phyloP scores from a whole-genome alignment of 2,888 invertebrate genomes.

The Lasioglossum calceatum region DNA sequence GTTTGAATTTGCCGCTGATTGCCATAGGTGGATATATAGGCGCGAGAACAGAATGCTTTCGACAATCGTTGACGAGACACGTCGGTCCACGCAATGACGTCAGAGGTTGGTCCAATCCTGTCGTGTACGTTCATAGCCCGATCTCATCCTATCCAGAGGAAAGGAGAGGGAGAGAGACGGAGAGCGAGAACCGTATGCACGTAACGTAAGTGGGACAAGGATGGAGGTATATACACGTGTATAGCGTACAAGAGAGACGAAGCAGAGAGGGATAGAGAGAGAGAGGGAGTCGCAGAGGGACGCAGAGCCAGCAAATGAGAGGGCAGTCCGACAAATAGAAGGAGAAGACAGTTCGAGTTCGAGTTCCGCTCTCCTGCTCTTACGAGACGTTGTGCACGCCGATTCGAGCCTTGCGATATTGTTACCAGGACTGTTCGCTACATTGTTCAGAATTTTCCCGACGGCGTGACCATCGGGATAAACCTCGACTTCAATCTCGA shows the following conservation, averaged over 20 bases:
- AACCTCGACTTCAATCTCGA: conserved; percentile 34
- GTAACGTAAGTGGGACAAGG: conserved; percentile 9
- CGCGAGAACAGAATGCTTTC: conserved; percentile 72
- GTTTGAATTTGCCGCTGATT: conserved; percentile 81
- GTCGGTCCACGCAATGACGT: conserved; percentile 75
- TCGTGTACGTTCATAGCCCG: conserved; percentile 62
- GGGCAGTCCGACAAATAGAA: conserved; percentile 68
- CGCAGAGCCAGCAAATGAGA: conserved; percentile 69
- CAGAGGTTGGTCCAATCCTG: conserved; percentile 72
- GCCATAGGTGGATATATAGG: conserved; percentile 69
- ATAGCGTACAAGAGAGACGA: conserved; percentile 30
- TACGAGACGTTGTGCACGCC: conserved; percentile 59
- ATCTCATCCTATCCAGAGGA: conserved; percentile 52
- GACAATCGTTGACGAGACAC: conserved; percentile 73
- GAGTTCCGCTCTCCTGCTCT: conserved; percentile 65
- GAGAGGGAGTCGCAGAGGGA: conserved; percentile 55
- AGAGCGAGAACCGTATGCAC: conserved; percentile 16
- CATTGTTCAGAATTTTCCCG: conserved; percentile 61
- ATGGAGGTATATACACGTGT: conserved; percentile 5
- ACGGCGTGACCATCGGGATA: conserved; percentile 45
- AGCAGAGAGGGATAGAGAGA: neutral
- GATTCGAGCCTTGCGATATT: conserved; percentile 61
- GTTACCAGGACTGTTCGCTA: conserved; percentile 59
- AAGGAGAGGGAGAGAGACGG: conserved; percentile 11
- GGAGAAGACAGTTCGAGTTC: conserved; percentile 66